Evolutionary conservation across 30 jellyfish, hydroid and myxozoan genomes (phyloP).

Genomic region (Pseudorhiza aurosa): DNA sequence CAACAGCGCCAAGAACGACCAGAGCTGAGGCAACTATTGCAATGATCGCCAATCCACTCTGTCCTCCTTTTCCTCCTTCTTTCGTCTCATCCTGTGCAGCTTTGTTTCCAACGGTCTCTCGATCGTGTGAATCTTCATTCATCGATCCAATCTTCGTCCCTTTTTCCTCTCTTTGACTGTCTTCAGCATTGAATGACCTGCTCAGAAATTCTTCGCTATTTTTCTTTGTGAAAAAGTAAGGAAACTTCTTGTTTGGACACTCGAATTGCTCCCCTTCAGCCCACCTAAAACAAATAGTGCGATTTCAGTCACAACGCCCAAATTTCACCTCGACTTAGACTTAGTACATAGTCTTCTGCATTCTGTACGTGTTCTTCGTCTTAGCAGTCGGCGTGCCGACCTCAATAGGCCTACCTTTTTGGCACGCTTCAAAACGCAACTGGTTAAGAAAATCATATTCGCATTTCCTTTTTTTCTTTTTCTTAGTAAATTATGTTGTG

Average conservation of each 20-base stretch:
- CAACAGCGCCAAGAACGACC: neutral
- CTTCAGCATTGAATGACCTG: neutral
- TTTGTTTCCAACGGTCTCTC: neutral
- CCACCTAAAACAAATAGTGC: conserved; percentile 62
- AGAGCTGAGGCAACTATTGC: conserved; percentile 4
- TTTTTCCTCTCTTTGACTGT: neutral
- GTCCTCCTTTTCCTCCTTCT: conserved; percentile 6
- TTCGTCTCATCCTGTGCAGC: neutral
- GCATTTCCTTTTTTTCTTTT: no score
- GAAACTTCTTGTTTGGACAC: conserved; percentile 66
- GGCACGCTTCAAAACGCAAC: no score
- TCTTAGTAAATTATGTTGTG: no score
- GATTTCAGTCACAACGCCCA: no score
- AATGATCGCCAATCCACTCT: neutral
- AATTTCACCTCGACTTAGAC: no score
- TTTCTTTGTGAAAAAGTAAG: conserved; percentile 74
- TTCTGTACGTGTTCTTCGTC: no score
- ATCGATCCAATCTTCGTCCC: neutral
- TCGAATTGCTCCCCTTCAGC: conserved; percentile 61
- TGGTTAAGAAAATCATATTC: no score
- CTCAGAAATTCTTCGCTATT: conserved; percentile 66
- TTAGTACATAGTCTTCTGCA: no score
- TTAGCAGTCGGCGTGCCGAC: no score
- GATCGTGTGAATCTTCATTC: neutral
- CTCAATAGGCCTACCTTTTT: no score